Evolutionary conservation across 2,888 invertebrate species (phyloP).

Genomic region (Drosophila paramelanica): DNA sequence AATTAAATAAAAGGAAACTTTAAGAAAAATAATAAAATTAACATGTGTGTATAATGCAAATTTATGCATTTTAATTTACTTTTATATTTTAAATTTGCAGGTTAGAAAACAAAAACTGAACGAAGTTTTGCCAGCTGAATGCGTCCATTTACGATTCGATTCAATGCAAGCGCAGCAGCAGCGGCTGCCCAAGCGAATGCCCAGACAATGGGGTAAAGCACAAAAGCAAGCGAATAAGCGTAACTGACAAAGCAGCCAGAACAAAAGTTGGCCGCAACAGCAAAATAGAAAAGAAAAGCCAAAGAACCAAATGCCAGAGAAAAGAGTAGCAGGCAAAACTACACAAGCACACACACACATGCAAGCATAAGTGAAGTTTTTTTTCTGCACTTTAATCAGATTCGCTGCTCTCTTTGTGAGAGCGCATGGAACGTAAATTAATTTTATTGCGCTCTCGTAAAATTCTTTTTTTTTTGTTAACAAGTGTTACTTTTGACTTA

Average conservation of each 20-base stretch:
- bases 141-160: slow-evolving; percentile 46
- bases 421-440: slow-evolving; percentile 27
- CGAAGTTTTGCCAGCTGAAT: slow-evolving; percentile 40
- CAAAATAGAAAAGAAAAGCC: slow-evolving; percentile 65
- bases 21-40: background rate
- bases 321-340: slow-evolving; percentile 46
- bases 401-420: slow-evolving; percentile 31
- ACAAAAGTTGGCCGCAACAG: slow-evolving; percentile 61
- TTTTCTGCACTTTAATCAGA: slow-evolving; percentile 25
- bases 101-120: slow-evolving; percentile 5
- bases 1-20: background rate
- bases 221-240: slow-evolving; percentile 68
- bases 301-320: slow-evolving; percentile 52
- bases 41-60: slow-evolving; percentile 1
- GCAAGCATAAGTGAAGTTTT: slow-evolving; percentile 28
- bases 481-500: slow-evolving; percentile 33
- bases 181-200: slow-evolving; percentile 51
- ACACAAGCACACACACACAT: slow-evolving; percentile 26
- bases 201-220: slow-evolving; percentile 61
- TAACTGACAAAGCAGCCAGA: slow-evolving; percentile 66
- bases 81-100: background rate
- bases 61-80: background rate
- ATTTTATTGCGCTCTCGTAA: slow-evolving; percentile 21
- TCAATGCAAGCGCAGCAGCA: slow-evolving; percentile 38
- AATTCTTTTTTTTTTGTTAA: slow-evolving; percentile 39